phyloP scores from a whole-genome alignment of 2,888 invertebrate genomes.

The Andrena dorsata region DNA sequence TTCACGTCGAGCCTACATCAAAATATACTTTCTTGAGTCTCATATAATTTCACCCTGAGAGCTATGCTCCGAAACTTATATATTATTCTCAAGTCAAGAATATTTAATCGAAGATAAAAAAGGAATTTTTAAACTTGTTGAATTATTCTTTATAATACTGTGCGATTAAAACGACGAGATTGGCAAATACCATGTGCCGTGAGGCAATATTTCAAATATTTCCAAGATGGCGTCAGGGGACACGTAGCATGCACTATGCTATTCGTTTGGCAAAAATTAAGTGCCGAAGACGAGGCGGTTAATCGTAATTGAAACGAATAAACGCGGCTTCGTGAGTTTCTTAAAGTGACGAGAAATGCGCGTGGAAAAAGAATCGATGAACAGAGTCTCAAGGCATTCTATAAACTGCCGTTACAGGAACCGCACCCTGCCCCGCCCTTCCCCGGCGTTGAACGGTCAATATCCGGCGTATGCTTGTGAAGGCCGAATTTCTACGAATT shows the following conservation, averaged over 20 bases:
- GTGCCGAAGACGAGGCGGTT: not conserved
- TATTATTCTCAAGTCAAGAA: not conserved
- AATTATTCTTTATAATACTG: not conserved
- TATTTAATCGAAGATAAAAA: not conserved
- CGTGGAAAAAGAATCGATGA: not conserved
- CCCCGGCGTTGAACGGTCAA: slow-evolving; percentile 81
- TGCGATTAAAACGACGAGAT: not conserved
- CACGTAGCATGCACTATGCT: slow-evolving; percentile 54
- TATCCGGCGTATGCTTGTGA: slow-evolving; percentile 64
- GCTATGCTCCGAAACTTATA: slow-evolving; percentile 4
- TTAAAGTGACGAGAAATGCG: not conserved
- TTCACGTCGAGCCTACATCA: too few relatives aligned
- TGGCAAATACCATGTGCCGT: slow-evolving; percentile 38
- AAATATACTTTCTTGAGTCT: too few relatives aligned
- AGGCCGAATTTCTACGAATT: not conserved
- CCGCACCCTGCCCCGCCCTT: slow-evolving; percentile 85
- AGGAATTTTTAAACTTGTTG: not conserved
- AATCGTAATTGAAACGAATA: not conserved
- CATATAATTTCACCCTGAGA: not conserved
- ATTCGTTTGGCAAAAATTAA: slow-evolving; percentile 9
- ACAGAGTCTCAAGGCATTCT: not conserved
- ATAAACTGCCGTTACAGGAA: slow-evolving; percentile 64
- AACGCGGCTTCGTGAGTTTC: not conserved
- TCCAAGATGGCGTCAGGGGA: slow-evolving; percentile 68
- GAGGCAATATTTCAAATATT: slow-evolving; percentile 52